These are phyloP conservation scores for Heliconius eleuchia DNA, from an alignment of 1,140 invertebrate species.

Conservation along the genomic window DNA sequence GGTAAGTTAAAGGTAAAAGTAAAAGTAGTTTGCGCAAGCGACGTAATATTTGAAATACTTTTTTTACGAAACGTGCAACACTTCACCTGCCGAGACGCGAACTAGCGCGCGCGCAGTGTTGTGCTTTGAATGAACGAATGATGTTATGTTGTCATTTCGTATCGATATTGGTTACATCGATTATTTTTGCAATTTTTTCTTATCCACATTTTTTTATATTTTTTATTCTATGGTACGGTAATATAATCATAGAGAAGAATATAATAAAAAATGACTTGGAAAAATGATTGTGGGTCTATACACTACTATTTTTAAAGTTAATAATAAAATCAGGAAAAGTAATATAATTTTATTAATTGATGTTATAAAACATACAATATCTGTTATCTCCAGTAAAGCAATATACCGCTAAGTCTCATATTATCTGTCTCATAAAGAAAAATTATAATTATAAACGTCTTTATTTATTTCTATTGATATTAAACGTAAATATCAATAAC, in stretches of 20 bases:
- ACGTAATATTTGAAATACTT: conserved; percentile 51
- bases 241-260: no score
- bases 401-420: no score
- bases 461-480: background rate
- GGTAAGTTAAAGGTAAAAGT: conserved; percentile 49
- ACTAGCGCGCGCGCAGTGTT: conserved; percentile 53
- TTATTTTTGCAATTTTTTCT: no score
- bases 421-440: background rate
- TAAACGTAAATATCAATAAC: background rate
- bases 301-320: no score
- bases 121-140: conserved; percentile 15
- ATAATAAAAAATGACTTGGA: no score
- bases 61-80: conserved; percentile 53
- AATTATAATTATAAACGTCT: background rate
- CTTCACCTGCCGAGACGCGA: conserved; percentile 58
- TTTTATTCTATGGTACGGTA: no score
- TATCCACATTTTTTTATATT: no score
- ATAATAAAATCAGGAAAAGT: no score
- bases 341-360: no score
- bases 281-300: no score
- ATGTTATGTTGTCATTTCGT: background rate
- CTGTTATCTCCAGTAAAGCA: no score
- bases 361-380: no score
- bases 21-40: conserved; percentile 56
- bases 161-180: conserved; percentile 9